phyloP scores from a whole-genome alignment of 2,113 vertebrate species.

The Merops nubicus region DNA sequence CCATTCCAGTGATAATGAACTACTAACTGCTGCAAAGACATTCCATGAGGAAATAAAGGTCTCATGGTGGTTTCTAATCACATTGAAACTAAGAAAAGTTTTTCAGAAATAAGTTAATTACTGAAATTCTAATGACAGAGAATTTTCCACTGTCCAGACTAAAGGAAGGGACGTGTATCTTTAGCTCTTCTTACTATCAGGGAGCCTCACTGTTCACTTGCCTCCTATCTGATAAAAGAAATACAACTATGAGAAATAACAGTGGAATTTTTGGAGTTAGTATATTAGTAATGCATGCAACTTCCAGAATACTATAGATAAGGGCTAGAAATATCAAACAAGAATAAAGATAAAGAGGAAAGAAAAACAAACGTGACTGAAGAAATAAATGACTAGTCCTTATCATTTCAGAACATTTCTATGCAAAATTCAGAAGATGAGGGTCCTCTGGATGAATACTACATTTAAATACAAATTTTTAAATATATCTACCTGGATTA shows the following conservation, averaged over 20 bases:
- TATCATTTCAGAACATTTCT: constrained; percentile 1
- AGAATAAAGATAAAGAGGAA: constrained; percentile 38
- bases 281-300: constrained; percentile 26
- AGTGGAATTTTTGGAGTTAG: constrained; percentile 16
- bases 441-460: neutral
- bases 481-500: neutral
- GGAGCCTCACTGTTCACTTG: neutral
- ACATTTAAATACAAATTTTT: neutral
- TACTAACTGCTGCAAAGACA: neutral
- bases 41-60: neutral
- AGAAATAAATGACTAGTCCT: constrained; percentile 34
- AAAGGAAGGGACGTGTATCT: neutral
- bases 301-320: constrained; percentile 20
- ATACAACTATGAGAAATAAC: constrained; percentile 36
- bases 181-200: neutral
- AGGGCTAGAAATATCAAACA: constrained; percentile 41
- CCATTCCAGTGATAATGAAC: neutral
- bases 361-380: constrained; percentile 5
- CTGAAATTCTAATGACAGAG: neutral
- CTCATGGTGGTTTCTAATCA: neutral
- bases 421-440: neutral
- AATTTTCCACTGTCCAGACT: neutral
- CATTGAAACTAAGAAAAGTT: neutral
- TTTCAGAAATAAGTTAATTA: neutral
- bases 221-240: constrained; percentile 21